Percentiles rank a stretch among this genome's conserved stretches.
phyloP scores from a whole-genome alignment of 1,140 invertebrate genomes.

The Argopecten irradians region DNA sequence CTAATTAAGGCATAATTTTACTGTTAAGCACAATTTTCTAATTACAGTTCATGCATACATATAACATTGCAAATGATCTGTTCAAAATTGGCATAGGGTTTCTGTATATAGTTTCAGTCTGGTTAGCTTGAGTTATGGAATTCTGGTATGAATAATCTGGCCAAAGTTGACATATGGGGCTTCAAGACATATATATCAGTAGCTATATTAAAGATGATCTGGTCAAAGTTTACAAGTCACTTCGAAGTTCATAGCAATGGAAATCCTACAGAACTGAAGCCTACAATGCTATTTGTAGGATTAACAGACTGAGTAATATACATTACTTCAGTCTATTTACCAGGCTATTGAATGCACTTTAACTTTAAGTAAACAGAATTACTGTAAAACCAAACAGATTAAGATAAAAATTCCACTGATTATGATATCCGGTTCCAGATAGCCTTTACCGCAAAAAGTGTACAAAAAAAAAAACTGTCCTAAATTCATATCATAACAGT shows the following conservation, averaged over 20 bases:
- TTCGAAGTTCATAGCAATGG: neutral
- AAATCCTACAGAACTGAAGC: neutral
- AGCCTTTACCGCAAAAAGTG: no score
- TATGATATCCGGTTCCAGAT: neutral
- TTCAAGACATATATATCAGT: no score
- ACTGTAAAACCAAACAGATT: neutral
- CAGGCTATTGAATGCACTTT: neutral
- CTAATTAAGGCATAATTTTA: no score
- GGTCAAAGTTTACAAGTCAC: neutral
- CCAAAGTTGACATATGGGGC: no score
- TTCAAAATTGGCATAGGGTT: no score
- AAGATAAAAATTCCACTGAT: neutral
- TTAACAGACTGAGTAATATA: neutral
- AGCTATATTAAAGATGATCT: no score
- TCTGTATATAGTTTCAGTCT: no score
- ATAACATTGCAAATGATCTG: no score
- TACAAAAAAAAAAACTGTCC: neutral
- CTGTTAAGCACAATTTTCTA: no score
- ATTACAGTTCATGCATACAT: no score
- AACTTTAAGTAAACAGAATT: neutral
- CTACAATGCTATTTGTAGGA: neutral
- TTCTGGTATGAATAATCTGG: no score
- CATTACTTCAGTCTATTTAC: neutral
- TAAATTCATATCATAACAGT: neutral
- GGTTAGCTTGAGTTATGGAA: no score